Conservation (phyloP, 92 coral and sea anemone genomes). For the Scolanthus callimorphus region DNA sequence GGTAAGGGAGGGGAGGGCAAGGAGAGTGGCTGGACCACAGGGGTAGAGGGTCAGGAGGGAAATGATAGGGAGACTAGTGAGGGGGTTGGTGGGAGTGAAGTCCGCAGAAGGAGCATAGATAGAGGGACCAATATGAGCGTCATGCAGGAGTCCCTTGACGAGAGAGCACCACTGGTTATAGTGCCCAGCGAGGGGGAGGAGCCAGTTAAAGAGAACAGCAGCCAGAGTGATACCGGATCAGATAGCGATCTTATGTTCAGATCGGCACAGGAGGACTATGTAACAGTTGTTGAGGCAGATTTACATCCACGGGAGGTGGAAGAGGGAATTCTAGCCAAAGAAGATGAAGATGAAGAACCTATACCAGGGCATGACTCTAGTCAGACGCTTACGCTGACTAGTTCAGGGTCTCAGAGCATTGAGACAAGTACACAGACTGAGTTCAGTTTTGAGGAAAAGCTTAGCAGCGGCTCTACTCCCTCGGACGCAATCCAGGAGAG, state of each 20-base stretch:
- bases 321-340: constrained; percentile 5
- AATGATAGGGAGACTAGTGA: constrained; percentile 4
- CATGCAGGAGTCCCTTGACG: constrained; percentile 24
- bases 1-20: too few relatives aligned
- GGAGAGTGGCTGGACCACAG: constrained; percentile 16
- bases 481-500: constrained; percentile 4
- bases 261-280: constrained; percentile 89
- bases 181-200: constrained; percentile 18
- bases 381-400: constrained; percentile 68
- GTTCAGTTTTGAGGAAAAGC: constrained; percentile 34
- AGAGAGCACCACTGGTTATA: constrained; percentile 5
- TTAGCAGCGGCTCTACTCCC: constrained; percentile 3
- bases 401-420: constrained; percentile 61
- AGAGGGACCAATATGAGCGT: constrained; percentile 20
- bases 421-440: constrained; percentile 68
- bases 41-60: neutral
- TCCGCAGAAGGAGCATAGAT: neutral
- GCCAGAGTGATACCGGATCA: constrained; percentile 67
- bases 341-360: constrained; percentile 31
- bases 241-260: constrained; percentile 77
- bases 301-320: neutral
- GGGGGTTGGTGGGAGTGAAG: constrained; percentile 14
- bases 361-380: constrained; percentile 51
- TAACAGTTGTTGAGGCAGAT: constrained; percentile 70
- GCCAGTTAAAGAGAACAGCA: constrained; percentile 32